Evolutionary conservation across 2,113 vertebrate genomes (phyloP), one percentile per base, ranked within the genome.

Genomic region (Jaculus jaculus): DNA sequence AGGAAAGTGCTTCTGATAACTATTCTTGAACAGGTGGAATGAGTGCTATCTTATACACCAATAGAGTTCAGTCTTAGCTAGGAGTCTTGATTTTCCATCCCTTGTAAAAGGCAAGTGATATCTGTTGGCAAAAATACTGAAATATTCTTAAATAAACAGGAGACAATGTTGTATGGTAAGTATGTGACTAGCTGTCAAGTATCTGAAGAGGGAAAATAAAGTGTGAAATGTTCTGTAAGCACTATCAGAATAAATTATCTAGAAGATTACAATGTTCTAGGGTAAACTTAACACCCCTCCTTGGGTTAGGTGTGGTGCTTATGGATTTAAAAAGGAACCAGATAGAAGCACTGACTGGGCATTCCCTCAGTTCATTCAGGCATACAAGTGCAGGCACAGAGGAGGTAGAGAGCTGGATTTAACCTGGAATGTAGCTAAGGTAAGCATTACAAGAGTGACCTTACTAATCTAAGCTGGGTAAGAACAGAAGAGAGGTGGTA

Each of bases 201-300:
- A 7, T 54, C 66, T 60, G 47, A 95, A 84, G 79, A 54, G 51
- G 74, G 58, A 75, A 73, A 93, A 92, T 58, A 73, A 78, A 91
- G 17, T 63, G 11, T 79, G 74, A 83, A 61, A 68, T 84, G 26
- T 63, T 89, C 23, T 66, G 92, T n/a, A 90, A 65, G n/a, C 23
- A 74, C 6, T 84, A 2, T 80, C 37, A 84, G 72, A 90, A 80
- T 74, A 80, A 87, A 90, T 75, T 20, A 20, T 58, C 15, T 63
- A 77, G 51, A 34, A 82, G 77, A 87, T 13, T 79, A 34, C 65
- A 39, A 32, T 69, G 15, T 92, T 79, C 63, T 54, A 58, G 65
- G 28, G 7, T 80, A n/a, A 65, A 24, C 26, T 90, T 58, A 86
- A 51, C 72, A 66, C 16, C 60, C 42, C 8, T 6, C 15, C 7